phyloP scores from a whole-genome alignment of 64 coral and sea anemone species.

The Porites australiensis region DNA sequence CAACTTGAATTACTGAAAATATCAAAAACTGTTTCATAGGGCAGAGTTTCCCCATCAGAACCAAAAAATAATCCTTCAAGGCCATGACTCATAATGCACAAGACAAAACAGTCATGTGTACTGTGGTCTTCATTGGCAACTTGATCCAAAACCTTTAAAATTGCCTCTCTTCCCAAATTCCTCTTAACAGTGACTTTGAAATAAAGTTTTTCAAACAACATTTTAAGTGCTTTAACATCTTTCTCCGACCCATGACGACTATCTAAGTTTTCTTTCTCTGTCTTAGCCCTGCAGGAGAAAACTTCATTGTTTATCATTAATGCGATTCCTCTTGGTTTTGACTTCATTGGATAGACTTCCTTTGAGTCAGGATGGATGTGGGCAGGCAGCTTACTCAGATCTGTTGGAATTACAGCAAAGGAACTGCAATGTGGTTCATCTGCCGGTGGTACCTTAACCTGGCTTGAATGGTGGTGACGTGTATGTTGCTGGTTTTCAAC shows the following conservation, averaged over 20 bases:
- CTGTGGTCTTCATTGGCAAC: conserved; percentile 31
- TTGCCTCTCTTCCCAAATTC: neutral
- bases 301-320: conserved; percentile 67
- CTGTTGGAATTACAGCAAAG: neutral
- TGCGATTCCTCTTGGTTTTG: conserved; percentile 67
- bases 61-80: conserved; percentile 52
- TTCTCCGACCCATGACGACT: conserved; percentile 61
- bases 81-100: conserved; percentile 89
- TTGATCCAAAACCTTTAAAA: neutral
- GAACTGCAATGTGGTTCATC: neutral
- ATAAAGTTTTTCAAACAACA: conserved; percentile 47
- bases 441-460: neutral
- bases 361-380: conserved; percentile 23
- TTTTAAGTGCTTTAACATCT: conserved; percentile 42
- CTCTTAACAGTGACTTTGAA: conserved; percentile 39
- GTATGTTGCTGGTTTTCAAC: neutral
- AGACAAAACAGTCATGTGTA: conserved; percentile 57
- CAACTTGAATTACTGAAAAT: conserved; percentile 74
- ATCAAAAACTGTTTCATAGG: conserved; percentile 7
- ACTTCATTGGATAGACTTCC: conserved; percentile 64
- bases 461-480: neutral
- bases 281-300: neutral
- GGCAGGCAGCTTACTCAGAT: conserved; percentile 43
- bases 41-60: conserved; percentile 40
- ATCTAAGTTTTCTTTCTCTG: conserved; percentile 13